Evolutionary conservation across 2,113 vertebrate genomes (phyloP).

Genomic region (Toxotes chatareus): DNA sequence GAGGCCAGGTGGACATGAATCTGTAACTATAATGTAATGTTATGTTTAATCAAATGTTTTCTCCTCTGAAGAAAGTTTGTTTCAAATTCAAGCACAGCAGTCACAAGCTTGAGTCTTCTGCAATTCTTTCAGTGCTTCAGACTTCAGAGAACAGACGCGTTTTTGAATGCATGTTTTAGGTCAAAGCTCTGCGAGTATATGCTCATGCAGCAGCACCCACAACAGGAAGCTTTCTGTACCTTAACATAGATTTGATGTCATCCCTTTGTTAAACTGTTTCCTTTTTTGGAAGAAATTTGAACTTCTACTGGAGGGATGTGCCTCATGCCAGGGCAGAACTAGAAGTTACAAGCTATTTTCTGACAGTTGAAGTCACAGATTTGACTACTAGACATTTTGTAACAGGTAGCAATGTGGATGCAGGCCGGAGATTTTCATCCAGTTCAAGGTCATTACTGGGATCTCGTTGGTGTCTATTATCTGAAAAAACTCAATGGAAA

Average conservation of each 20-base stretch:
- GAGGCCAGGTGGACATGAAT: background rate
- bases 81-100: background rate
- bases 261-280: background rate
- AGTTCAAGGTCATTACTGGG: background rate
- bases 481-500: background rate
- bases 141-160: background rate
- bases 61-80: background rate
- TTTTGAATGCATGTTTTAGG: background rate
- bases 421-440: background rate
- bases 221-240: constrained; percentile 16
- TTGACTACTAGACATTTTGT: background rate
- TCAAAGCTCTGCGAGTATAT: background rate
- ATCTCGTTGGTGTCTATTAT: background rate
- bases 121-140: background rate
- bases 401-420: background rate
- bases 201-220: background rate
- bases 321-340: background rate
- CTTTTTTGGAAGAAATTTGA: background rate
- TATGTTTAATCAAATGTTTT: background rate
- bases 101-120: background rate
- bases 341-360: background rate
- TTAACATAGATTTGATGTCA: background rate
- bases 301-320: background rate
- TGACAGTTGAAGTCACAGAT: background rate
- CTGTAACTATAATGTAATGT: background rate